Evolutionary conservation across 2,888 invertebrate genomes (phyloP), one percentile per base, ranked within the genome.

Genomic region (Macrostomum cliftonense): DNA sequence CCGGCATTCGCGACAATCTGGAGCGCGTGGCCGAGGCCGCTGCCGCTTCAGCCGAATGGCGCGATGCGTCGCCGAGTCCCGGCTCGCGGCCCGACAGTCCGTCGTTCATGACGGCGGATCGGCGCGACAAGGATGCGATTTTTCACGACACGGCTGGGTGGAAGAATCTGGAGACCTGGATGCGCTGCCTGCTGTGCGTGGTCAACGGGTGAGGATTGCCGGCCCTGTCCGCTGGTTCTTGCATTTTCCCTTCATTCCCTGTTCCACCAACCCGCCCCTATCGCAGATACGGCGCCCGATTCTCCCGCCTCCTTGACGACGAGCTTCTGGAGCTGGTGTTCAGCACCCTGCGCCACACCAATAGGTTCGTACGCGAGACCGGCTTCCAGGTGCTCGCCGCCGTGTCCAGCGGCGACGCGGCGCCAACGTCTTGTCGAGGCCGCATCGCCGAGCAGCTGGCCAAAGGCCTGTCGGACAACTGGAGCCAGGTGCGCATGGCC

Each of bases 131-230:
- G 40, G 63, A 67, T n/a, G 65, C 73, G 55, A 72, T 74, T 38
- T 73, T 74, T 56, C 73, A 74, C 60, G 74, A 75, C 53, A 74
- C 74, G 28, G 74, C 75, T 37, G 74, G 74, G 2, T 75, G 74
- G 73, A 72, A 73, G 50, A 68, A 68, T 48, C 57, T 75, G 46
- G 75, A 75, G 60, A 74, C 75, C 1, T 74, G 71, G 60, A 69
- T 76, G 67, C 74, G 73, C 67, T 69, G 73, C 59, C 60, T 75
- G 19, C 72, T 75, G 58, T 60, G 61, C 51, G 68, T 74, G 59
- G 68, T 74, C 37, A 65, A 71, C 49, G 73, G 73, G 2, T 63
- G 49, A 14, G 64, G 28, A 9, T 9, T 28, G 28, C 28, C 28
- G 28, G 28, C 28, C 28, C 28, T 28, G 28, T 9, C 28, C 28